These are phyloP conservation scores for Potamilus streckersoni DNA, from an alignment of 1,140 invertebrate genomes.

Conservation along the genomic window DNA sequence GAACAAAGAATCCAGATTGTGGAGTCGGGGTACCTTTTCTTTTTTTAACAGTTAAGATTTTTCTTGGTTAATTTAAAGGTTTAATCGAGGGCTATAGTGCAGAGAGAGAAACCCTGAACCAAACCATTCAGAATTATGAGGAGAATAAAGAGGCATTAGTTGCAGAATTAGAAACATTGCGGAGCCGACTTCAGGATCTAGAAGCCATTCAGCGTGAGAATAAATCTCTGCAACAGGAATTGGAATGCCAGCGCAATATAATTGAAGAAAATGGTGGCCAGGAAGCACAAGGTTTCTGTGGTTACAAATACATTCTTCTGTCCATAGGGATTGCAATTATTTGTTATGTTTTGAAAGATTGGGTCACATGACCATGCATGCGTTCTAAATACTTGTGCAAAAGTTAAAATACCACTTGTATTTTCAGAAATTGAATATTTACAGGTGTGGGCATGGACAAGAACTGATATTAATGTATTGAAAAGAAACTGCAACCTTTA, in stretches of 20 bases:
- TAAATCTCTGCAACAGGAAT: conserved; percentile 44
- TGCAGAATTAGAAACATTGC: conserved; percentile 53
- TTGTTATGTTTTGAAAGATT: conserved; percentile 49
- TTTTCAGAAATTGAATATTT: too few species aligned
- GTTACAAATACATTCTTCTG: conserved; percentile 40
- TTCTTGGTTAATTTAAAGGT: conserved; percentile 36
- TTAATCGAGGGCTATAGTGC: conserved; percentile 56
- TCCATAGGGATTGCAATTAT: conserved; percentile 52
- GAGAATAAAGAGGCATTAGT: conserved; percentile 55
- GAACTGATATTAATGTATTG: too few species aligned
- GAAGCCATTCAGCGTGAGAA: conserved; percentile 52
- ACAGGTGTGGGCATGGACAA: too few species aligned
- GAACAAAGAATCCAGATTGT: too few species aligned
- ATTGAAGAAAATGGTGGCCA: conserved; percentile 54
- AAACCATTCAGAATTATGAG: conserved; percentile 52
- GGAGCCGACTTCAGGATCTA: conserved; percentile 49
- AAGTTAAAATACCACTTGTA: too few species aligned
- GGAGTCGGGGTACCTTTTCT: too few species aligned
- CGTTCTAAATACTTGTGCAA: too few species aligned
- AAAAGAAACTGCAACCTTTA: too few species aligned
- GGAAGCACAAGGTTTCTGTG: conserved; percentile 58
- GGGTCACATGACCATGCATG: conserved; percentile 18
- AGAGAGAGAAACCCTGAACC: conserved; percentile 51
- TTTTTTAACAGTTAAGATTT: too few species aligned
- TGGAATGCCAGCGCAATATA: conserved; percentile 51